phyloP scores from a whole-genome alignment of 2,888 invertebrate genomes.

The Synergus umbraculus region DNA sequence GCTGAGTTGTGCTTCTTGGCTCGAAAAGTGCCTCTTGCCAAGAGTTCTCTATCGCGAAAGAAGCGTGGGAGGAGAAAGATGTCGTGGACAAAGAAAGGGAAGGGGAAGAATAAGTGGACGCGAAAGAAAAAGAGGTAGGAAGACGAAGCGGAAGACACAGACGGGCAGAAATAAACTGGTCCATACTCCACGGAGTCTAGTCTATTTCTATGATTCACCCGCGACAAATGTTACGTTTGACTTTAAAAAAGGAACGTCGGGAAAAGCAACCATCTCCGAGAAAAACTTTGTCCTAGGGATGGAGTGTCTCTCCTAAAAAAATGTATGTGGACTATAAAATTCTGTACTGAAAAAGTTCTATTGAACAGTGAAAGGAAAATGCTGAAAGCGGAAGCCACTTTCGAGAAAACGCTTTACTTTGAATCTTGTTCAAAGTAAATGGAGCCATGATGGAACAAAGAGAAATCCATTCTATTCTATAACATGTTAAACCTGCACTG shows the following conservation, averaged over 20 bases:
- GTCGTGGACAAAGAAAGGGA: slow-evolving; percentile 47
- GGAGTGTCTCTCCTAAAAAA: too few relatives aligned
- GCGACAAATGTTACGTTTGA: not conserved
- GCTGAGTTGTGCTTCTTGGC: slow-evolving; percentile 50
- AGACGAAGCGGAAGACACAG: slow-evolving; percentile 44
- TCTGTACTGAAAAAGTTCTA: too few relatives aligned
- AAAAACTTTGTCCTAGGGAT: too few relatives aligned
- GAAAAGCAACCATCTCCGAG: too few relatives aligned
- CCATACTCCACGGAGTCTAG: not conserved
- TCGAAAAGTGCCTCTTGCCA: slow-evolving; percentile 54
- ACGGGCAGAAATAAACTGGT: slow-evolving; percentile 36
- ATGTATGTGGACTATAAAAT: too few relatives aligned
- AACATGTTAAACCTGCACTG: not conserved
- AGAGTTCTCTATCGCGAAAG: slow-evolving; percentile 53
- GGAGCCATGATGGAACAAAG: slow-evolving; percentile 19
- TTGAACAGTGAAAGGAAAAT: slow-evolving; percentile 8
- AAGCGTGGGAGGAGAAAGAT: slow-evolving; percentile 49
- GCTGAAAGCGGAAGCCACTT: too few relatives aligned
- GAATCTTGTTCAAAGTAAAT: slow-evolving; percentile 18
- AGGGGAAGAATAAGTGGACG: slow-evolving; percentile 35
- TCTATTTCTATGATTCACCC: not conserved
- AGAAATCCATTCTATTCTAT: slow-evolving; percentile 30
- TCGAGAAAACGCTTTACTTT: not conserved
- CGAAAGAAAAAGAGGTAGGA: slow-evolving; percentile 8
- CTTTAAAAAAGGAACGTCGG: too few relatives aligned